Evolutionary conservation across 2,888 invertebrate genomes (phyloP).

Genomic region (Cantharis lateralis): DNA sequence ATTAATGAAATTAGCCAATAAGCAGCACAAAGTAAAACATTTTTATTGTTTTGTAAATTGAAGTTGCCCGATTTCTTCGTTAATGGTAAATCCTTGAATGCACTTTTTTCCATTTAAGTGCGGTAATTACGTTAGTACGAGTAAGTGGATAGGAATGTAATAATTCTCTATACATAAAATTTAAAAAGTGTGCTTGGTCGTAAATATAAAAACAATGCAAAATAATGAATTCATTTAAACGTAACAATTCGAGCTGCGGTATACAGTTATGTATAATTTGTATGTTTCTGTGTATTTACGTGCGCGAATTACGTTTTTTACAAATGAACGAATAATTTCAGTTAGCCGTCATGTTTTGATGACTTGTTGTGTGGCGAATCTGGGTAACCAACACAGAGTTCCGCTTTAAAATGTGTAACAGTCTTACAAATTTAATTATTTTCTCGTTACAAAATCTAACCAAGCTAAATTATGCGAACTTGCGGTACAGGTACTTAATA

Average conservation of each 20-base stretch:
- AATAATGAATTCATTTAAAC: not conserved
- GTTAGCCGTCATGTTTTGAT: not conserved
- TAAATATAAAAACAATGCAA: not conserved
- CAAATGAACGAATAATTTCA: slow-evolving; percentile 14
- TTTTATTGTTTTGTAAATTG: not conserved
- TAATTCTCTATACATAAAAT: not conserved
- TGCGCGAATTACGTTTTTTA: slow-evolving; percentile 6
- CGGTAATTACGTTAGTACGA: not conserved
- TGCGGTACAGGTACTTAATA: not conserved
- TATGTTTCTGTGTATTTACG: slow-evolving; percentile 25
- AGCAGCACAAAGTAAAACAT: not conserved
- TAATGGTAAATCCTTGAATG: not conserved
- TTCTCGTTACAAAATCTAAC: not conserved
- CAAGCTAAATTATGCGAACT: not conserved
- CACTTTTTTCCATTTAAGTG: not conserved
- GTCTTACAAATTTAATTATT: not conserved
- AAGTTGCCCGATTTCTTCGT: not conserved
- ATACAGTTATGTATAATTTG: slow-evolving; percentile 29
- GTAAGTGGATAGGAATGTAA: not conserved
- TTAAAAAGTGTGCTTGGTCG: not conserved
- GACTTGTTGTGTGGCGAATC: not conserved
- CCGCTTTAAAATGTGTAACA: not conserved
- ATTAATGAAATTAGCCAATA: not conserved
- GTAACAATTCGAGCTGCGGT: not conserved
- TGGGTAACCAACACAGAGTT: not conserved